A percentile compares a stretch with the other conserved stretches of the same genome.
These are phyloP conservation scores for Eleutherodactylus coqui DNA, from an alignment of 2,797 vertebrate species.

Conservation along the genomic window DNA sequence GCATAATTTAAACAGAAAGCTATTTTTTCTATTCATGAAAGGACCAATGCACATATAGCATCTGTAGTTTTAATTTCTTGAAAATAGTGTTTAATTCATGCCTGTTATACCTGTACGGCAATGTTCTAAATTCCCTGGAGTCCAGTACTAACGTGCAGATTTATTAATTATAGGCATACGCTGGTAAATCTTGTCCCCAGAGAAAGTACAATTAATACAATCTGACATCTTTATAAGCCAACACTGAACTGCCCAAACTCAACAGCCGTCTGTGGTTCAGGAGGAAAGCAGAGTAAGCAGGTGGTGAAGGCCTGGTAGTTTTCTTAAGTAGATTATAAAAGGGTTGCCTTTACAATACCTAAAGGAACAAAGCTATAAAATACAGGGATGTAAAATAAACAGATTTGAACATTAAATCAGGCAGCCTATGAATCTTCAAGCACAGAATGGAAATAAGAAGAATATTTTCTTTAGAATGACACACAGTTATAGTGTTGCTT, in stretches of 20 bases:
- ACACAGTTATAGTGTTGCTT: not conserved
- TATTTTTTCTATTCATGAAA: not conserved
- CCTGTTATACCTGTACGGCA: conserved; percentile 37
- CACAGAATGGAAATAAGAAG: not conserved
- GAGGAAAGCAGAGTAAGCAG: conserved; percentile 47
- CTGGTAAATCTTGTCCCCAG: conserved; percentile 52
- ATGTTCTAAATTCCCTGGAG: conserved; percentile 33
- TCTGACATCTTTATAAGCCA: conserved; percentile 62
- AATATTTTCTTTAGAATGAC: conserved; percentile 10
- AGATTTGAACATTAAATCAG: conserved; percentile 41
- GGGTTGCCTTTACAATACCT: conserved; percentile 50
- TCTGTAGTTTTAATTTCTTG: conserved; percentile 20
- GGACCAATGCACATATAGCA: not conserved
- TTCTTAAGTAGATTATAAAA: conserved; percentile 59
- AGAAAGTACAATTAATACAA: conserved; percentile 54
- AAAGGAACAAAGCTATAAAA: conserved; percentile 55
- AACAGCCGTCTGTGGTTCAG: conserved; percentile 34
- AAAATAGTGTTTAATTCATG: conserved; percentile 22
- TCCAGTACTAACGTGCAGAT: conserved; percentile 45
- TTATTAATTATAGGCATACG: conserved; percentile 60
- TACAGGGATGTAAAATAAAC: conserved; percentile 50
- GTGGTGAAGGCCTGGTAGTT: conserved; percentile 47
- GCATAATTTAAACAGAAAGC: not conserved
- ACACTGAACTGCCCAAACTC: conserved; percentile 46
- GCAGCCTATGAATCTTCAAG: conserved; percentile 34